Conservation (phyloP, 2,113 vertebrate species). For the Lepisosteus osseus region DNA sequence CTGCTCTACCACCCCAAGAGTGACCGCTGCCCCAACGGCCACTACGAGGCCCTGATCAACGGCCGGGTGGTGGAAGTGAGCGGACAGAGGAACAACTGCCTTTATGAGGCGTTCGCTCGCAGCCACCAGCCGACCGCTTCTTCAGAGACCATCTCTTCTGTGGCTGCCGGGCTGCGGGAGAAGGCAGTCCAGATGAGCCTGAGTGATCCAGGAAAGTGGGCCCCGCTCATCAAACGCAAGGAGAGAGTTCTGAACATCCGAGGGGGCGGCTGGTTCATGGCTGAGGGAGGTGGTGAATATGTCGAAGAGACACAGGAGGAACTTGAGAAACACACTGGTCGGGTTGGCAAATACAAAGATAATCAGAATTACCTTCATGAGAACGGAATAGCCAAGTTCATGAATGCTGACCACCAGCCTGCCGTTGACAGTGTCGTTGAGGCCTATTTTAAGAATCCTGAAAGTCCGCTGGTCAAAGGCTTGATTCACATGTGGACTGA, state of each 20-base stretch:
- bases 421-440: background rate
- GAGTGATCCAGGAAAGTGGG: background rate
- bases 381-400: background rate
- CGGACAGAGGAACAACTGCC: background rate
- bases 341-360: background rate
- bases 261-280: slow-evolving; percentile 14
- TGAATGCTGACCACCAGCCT: slow-evolving; percentile 22
- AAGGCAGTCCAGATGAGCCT: background rate
- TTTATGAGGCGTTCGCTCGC: background rate
- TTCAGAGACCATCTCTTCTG: background rate
- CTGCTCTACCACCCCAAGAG: slow-evolving; percentile 25
- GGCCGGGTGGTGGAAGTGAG: background rate
- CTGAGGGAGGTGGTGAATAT: background rate
- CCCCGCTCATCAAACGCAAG: background rate
- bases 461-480: slow-evolving; percentile 16
- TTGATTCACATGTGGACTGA: background rate
- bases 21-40: slow-evolving; percentile 16
- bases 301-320: background rate
- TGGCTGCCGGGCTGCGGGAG: background rate
- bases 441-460: background rate
- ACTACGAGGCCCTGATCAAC: slow-evolving; percentile 16
- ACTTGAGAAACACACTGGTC: background rate
- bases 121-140: slow-evolving; percentile 4
- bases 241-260: slow-evolving; percentile 2
- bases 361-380: background rate